Base-by-base conservation (phyloP, 2,113 vertebrate genomes). In the Nestor notabilis region DNA sequence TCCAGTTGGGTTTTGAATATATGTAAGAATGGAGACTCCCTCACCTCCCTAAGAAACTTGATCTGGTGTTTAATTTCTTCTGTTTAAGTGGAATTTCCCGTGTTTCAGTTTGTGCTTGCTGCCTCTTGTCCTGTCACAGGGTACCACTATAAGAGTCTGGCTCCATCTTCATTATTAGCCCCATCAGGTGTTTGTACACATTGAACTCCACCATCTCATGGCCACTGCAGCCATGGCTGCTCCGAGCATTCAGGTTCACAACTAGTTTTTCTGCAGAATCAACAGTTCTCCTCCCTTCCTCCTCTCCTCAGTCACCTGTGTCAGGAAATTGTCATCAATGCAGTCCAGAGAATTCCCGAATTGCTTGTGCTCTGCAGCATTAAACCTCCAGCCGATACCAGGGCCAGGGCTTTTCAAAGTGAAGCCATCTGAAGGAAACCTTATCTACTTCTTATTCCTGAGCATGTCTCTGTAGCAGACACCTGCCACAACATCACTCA, bases 221-320 rank as follows among this genome's bases (percentile, higher is more conserved):
- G 7, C 52, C 64, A 33, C 17, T 66, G 29, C 27, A 89, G 55
- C 12, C 0, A 0, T 24, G 53, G 19, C 35, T 83, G 39, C 17
- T 80, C 33, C 35, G 29, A 64, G 11, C 18, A 25, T 27, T 43
- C 61, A 60, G 24, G 39, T 44, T 86, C 11, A 52, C 24, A 65
- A 25, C 0, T 15, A n/a, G 7, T 31, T 71, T 58, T 69, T 60
- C n/a, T 60, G 29, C 60, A 25, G n/a, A 76, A 83, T 28, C 49
- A n/a, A 18, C 14, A 60, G 24, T 35, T 12, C 27, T 87, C 55
- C 20, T 58, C 49, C 65, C 27, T 58, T 21, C 11, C 29, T 87
- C 63, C 63, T 69, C 29, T 87, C 63, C 63, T 69, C 20, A 61
- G 35, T 50, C 43, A 50, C n/a, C 5, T 1, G 3, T 46, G 25